phyloP scores from a whole-genome alignment of 2,888 invertebrate genomes.

The Xylota sylvarum region DNA sequence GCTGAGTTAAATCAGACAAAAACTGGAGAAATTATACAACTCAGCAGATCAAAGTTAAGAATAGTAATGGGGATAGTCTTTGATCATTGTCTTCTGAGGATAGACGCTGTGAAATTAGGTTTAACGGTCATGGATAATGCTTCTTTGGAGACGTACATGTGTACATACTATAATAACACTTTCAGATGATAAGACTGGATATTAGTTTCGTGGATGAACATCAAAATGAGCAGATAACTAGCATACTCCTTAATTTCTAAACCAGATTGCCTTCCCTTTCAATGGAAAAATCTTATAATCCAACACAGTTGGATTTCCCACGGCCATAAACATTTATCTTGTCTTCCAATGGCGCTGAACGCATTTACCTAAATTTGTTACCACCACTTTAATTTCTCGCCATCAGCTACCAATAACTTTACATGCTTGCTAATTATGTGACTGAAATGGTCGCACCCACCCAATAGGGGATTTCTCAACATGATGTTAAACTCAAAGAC shows the following conservation, averaged over 20 bases:
- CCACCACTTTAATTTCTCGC: conserved; percentile 30
- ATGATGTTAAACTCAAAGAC: conserved; percentile 29
- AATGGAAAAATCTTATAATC: neutral
- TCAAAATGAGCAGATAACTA: no score
- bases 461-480: conserved; percentile 44
- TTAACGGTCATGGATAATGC: no score
- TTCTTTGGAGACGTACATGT: no score
- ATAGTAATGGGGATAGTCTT: no score
- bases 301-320: conserved; percentile 51
- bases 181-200: no score
- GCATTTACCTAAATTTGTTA: conserved; percentile 46
- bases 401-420: conserved; percentile 42
- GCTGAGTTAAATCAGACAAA: no score
- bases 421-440: conserved; percentile 49
- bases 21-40: no score
- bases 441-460: conserved; percentile 66
- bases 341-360: conserved; percentile 2
- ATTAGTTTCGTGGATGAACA: no score
- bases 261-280: neutral
- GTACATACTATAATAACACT: no score
- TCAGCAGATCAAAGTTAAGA: no score
- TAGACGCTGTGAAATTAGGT: no score
- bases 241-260: neutral
- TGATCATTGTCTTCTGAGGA: no score
- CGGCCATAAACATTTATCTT: conserved; percentile 45